Evolutionary conservation across 2,113 vertebrate genomes (phyloP), one percentile per base, ranked within the genome.

Genomic region (Numenius arquata): DNA sequence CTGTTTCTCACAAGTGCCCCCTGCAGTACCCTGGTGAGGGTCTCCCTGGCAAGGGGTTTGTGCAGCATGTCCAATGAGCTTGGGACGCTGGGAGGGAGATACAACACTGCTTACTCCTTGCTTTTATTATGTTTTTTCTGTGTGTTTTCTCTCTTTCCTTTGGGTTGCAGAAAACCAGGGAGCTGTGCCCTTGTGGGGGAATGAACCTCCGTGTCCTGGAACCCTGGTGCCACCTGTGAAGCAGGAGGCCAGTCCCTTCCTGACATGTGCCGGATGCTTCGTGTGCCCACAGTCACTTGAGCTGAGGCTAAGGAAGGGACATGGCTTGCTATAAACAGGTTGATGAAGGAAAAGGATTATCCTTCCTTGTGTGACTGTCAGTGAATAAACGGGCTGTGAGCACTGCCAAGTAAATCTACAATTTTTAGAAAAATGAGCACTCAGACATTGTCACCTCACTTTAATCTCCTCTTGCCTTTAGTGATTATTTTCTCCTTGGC

Each of bases 401-500:
- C 45, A 66, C 74, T 92, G 70, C 58, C 90, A 93, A 94, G 62
- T 53, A 78, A 82, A 96, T 91, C 84, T 79, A 36, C 91, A 81
- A 11, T 62, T 95, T 89, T 79, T 66, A 85, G 83, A 74, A 80
- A 94, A 93, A 78, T 0, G 9, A 95, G 66, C 53, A 47, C 45
- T 73, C 52, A 75, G 62, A 87, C 56, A 68, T 73, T 92, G 67
- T 91, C 89, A 91, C 87, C 62, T 95, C 71, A 29, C 78, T 97
- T 88, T 96, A 89, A 92, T 84, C 91, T 92, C 77, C n/a, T 61
- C 85, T 85, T 89, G 81, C 83, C 82, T 93, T 85, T 29, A 95
- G 82, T 95, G 87, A 92, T 95, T 96, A 92, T 93, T 95, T 96
- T 95, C 67, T 93, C 40, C 79, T 87, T 79, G 84, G 71, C 82